Base-by-base conservation (phyloP, 2,113 vertebrate species). In the Apteryx owenii region DNA sequence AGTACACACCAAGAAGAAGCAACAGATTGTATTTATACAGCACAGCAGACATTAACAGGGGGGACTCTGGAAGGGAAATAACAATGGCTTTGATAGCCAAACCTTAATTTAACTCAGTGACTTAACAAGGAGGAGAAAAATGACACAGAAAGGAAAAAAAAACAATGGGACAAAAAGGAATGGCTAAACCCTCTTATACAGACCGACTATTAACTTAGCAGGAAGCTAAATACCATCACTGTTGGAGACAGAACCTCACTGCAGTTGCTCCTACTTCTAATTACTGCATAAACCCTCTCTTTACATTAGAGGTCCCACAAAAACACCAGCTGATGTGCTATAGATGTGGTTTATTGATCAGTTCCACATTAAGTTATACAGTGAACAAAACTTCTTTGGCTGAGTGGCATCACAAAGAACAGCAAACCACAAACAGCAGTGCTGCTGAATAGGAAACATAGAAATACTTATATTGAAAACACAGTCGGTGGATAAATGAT, bases 381-480 rank as follows among this genome's bases (percentile, higher is more conserved):
- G 50, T 1, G 33, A 95, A 88, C 26, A 80, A 97, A 83, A 89
- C 28, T 64, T 72, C 33, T 82, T 62, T 38, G 60, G 86, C 31
- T 42, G 44, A 92, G 79, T 42, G 8, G 71, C 26, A 64, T 88
- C 50, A 60, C 73, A 91, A 93, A 89, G 79, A 85, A 83, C 42
- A 81, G 82, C 3, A 81, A 73, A 95, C 89, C 70, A 88, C 94
- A 94, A 88, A 84, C 44, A 96, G 80, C 84, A 85, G 66, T 54
- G 38, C 42, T 82, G 48, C 12, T 68, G 50, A 94, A 94, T 71
- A 77, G 28, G 40, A 95, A 95, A 93, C 64, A 64, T 0, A 85
- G 89, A 93, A 95, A 86, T 83, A 90, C 77, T 96, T 96, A 80
- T 81, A 89, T 42, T 89, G 71, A 96, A 94, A 95, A 80, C 86